phyloP scores from a whole-genome alignment of 2,888 invertebrate genomes.

The Noctua comes region DNA sequence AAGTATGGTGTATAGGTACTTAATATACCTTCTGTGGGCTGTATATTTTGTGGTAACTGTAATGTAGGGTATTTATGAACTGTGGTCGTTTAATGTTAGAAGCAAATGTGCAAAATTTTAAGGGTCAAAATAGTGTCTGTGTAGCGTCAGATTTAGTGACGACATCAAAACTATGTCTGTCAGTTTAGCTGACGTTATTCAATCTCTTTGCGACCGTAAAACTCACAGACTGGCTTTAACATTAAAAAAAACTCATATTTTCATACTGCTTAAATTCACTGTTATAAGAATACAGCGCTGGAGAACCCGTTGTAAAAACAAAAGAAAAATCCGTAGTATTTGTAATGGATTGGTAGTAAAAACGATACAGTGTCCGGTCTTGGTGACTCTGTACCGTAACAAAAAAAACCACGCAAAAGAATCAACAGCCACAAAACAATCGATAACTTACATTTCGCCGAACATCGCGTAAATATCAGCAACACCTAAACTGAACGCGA shows the following conservation, averaged over 20 bases:
- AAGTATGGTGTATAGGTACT: constrained; percentile 15
- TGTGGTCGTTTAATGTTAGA: constrained; percentile 2
- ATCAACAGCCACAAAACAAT: constrained; percentile 54
- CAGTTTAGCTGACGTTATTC: neutral
- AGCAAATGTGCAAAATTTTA: neutral
- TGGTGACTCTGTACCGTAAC: neutral
- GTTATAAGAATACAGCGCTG: neutral
- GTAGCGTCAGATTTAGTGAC: neutral
- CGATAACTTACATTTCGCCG: constrained; percentile 52
- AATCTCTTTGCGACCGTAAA: neutral
- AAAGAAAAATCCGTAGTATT: neutral
- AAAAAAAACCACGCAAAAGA: constrained; percentile 4
- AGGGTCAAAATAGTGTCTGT: neutral
- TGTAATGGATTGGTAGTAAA: neutral
- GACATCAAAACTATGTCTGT: neutral
- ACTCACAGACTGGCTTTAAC: neutral
- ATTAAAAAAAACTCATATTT: neutral
- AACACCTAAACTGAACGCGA: constrained; percentile 62
- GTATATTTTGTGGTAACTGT: constrained; percentile 36
- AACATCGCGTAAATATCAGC: constrained; percentile 61
- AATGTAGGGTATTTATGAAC: constrained; percentile 19
- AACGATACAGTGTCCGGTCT: neutral
- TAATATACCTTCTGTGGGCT: constrained; percentile 10
- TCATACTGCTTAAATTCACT: neutral
- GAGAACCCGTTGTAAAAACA: neutral